Evolutionary conservation across 2,797 vertebrate species (phyloP).

Genomic region (Kryptolebias ocellatus): DNA sequence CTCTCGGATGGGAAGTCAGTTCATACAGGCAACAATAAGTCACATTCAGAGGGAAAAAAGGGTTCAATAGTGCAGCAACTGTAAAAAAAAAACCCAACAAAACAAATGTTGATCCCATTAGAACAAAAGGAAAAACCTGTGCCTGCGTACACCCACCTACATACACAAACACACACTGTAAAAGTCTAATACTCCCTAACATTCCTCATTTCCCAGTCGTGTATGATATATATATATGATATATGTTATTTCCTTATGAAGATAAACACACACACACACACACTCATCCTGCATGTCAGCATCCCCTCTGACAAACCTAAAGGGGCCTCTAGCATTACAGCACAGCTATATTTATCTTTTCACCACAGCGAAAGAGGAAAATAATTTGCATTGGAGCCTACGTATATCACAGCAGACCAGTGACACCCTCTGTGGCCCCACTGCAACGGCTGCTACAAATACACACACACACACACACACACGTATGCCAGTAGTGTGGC

Average conservation of each 20-base stretch:
- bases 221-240: slow-evolving; percentile 57
- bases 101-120: slow-evolving; percentile 22
- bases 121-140: slow-evolving; percentile 36
- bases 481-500: slow-evolving; percentile 63
- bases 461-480: slow-evolving; percentile 37
- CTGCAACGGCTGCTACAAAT: slow-evolving; percentile 63
- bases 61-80: slow-evolving; percentile 52
- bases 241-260: slow-evolving; percentile 41
- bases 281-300: slow-evolving; percentile 13
- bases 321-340: slow-evolving; percentile 4
- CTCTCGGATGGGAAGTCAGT: slow-evolving; percentile 10
- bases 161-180: slow-evolving; percentile 1
- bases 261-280: not conserved
- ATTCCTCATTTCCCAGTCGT: slow-evolving; percentile 63
- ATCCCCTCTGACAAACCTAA: slow-evolving; percentile 4
- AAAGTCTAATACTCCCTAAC: slow-evolving; percentile 7
- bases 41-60: slow-evolving; percentile 47
- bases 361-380: slow-evolving; percentile 16
- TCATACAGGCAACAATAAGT: slow-evolving; percentile 26
- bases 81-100: slow-evolving; percentile 18
- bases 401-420: slow-evolving; percentile 41
- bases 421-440: slow-evolving; percentile 66
- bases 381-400: slow-evolving; percentile 16
- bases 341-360: slow-evolving; percentile 20
- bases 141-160: slow-evolving; percentile 40